Base-by-base conservation (phyloP, 2,888 invertebrate species). In the Andrena minutula region DNA sequence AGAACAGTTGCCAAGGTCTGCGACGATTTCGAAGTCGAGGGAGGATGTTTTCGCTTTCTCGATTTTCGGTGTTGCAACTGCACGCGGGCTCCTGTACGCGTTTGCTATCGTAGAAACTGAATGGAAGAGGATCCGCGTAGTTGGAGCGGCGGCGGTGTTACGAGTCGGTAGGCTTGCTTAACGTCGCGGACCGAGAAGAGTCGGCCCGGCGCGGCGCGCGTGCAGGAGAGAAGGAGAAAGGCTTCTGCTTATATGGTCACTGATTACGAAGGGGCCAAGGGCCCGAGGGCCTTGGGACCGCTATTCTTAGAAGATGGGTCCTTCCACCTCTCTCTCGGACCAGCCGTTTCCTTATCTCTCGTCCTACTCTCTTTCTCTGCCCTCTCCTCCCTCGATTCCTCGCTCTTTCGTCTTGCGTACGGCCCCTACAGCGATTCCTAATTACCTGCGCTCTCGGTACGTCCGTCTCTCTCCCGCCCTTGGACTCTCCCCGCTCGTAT, bases 301-400 rank as follows among this genome's bases (percentile, higher is more conserved):
- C 91, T 91, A 90, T 91, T 91, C 91, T 91, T 90, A 90, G 91
- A 91, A 91, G 86, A 83, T 85, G 83, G 76, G 75, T 80, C 83
- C 80, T 78, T 56, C 60, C 79, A 68, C 69, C 75, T 79, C 83
- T 82, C 23, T 41, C 41, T 41, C 41, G 41, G 12, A 16, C 41
- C 41, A 41, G 41, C 12, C 53, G 70, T 76, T 80, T 71, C 71
- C 73, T 75, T 68, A 79, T 85, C 84, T 82, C 63, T 56, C 69
- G 53, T 76, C 74, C 32, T 82, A 74, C 70, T 85, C 76, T 81
- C 74, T 58, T 61, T 35, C 75, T 68, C 72, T 77, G 53, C 61
- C 60, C 75, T 23, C 51, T 30, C 70, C 20, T 30, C 32, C 28
- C 61, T 72, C 56, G 68, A 51, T 66, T 56, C 68, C 12, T 41